A percentile compares a stretch with the other conserved stretches of the same genome.
These are phyloP conservation scores for Cheirogaleus medius DNA, from an alignment of 2,113 vertebrate genomes.

Conservation along the genomic window DNA sequence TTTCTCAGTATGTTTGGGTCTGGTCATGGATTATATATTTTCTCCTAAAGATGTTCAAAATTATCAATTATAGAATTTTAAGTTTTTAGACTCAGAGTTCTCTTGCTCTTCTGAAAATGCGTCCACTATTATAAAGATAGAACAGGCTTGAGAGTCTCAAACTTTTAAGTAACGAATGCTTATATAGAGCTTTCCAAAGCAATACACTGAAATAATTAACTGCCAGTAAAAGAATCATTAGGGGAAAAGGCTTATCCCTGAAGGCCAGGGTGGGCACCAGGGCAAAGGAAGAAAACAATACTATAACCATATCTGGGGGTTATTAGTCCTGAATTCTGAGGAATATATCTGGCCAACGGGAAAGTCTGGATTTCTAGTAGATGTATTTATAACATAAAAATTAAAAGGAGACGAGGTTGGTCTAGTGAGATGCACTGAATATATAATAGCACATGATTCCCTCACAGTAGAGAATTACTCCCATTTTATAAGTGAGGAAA, in stretches of 20 bases:
- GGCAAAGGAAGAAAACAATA: background rate
- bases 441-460: background rate
- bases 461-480: background rate
- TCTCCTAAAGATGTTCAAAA: slow-evolving; percentile 5
- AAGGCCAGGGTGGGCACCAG: background rate
- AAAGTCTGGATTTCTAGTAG: background rate
- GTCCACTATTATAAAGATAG: background rate
- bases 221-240: background rate
- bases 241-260: background rate
- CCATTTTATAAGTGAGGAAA: background rate
- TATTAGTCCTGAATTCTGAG: background rate
- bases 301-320: background rate
- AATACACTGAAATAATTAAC: background rate
- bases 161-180: background rate
- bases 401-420: background rate
- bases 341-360: background rate
- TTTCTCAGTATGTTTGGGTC: slow-evolving; percentile 71
- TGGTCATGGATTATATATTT: slow-evolving; percentile 47
- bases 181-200: background rate
- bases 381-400: background rate
- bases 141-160: background rate
- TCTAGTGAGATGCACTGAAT: background rate
- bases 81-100: background rate
- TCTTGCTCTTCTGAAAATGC: background rate
- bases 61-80: background rate